Base-by-base conservation (phyloP, 2,113 vertebrate species). In the Electrona antarctica region DNA sequence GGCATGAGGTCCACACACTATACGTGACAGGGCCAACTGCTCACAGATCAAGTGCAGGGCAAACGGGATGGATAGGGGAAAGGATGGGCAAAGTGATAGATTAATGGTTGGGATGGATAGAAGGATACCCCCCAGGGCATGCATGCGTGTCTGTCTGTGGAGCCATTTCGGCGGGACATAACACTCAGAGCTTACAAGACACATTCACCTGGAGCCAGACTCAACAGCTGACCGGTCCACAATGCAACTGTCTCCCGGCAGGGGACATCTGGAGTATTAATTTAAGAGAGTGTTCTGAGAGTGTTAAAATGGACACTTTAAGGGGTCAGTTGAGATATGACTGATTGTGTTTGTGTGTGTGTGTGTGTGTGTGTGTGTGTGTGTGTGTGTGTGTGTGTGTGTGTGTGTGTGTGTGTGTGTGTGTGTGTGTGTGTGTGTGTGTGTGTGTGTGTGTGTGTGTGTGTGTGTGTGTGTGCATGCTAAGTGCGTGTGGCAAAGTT, bases 131-230 rank as follows among this genome's bases (percentile, higher is more conserved):
- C 56, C 14, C 7, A 74, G 64, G 71, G 51, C 64, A 8, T 49
- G 41, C 68, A 21, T 47, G 55, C 59, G 52, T 50, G 60, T 60
- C 55, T 48, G 67, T 63, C 69, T 11, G 49, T 46, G 14, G 69
- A 77, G 77, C 61, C 69, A 73, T 81, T 71, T 74, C 57, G 54
- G 77, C 54, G 11, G 60, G 73, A 73, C 73, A 33, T 75, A 85
- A 51, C 64, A 47, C 67, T 59, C 65, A 8, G 56, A 82, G 83
- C 87, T 90, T 85, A 87, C 83, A 60, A 41, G 69, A 70, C 49
- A n/a, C 63, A 60, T 74, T 88, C 86, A 92, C 88, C 89, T 91
- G 89, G 84, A 93, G 89, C 89, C 90, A 85, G 82, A 75, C 61
- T 67, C 68, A 83, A 86, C 90, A 93, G 90, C 90, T 93, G 91